Evolutionary conservation across 2,113 vertebrate species (phyloP).

Genomic region (Lanius collurio): DNA sequence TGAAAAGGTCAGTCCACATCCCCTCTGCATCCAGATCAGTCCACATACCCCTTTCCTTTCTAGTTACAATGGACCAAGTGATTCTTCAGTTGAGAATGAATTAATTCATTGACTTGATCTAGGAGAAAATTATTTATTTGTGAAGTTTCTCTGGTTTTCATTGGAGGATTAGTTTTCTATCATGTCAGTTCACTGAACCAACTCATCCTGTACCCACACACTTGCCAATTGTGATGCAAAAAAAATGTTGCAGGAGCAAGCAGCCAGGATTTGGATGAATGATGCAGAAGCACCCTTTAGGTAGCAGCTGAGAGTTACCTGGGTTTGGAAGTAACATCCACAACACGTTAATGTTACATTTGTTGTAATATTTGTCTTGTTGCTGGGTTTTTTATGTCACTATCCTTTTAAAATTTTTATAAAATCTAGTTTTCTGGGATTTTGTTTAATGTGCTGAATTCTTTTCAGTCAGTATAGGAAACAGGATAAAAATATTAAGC

Average conservation of each 20-base stretch:
- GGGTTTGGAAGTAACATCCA: background rate
- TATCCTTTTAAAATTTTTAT: background rate
- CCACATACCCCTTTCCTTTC: background rate
- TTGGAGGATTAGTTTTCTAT: background rate
- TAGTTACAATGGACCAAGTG: background rate
- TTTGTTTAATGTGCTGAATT: background rate
- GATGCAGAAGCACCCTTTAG: background rate
- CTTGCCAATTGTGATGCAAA: background rate
- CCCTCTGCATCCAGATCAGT: background rate
- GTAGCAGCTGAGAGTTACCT: background rate
- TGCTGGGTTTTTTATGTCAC: background rate
- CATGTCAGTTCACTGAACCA: background rate
- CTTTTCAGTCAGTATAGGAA: background rate
- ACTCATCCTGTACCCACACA: background rate
- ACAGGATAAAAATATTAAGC: background rate
- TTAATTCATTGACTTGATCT: conserved; percentile 25
- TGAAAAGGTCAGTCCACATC: background rate
- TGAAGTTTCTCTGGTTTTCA: background rate
- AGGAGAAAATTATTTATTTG: background rate
- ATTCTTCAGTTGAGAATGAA: background rate
- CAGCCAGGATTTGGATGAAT: background rate
- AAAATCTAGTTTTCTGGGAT: background rate
- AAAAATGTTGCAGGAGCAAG: background rate
- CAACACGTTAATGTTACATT: background rate
- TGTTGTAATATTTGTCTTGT: background rate